Base-by-base conservation (phyloP, 2,888 invertebrate genomes). In the Alloscopus bannaensis region DNA sequence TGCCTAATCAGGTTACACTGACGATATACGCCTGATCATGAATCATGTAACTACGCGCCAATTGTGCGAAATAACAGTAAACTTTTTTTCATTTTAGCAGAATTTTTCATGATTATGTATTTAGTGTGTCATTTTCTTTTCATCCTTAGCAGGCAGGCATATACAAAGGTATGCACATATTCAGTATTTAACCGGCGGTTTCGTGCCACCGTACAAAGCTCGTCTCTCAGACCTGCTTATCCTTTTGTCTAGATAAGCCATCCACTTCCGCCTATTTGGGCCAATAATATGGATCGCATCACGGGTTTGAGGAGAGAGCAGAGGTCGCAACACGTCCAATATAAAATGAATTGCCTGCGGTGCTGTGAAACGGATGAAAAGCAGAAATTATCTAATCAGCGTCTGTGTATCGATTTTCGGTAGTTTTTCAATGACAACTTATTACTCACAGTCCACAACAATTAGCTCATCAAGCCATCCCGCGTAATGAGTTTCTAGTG, bases 391-490 rank as follows among this genome's bases (percentile, higher is more conserved):
- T n/a, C n/a, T n/a, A n/a, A n/a, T n/a, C n/a, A n/a, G n/a, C n/a
- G n/a, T n/a, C n/a, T n/a, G n/a, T n/a, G n/a, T n/a, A n/a, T n/a
- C n/a, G n/a, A n/a, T n/a, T n/a, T n/a, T n/a, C n/a, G n/a, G n/a
- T n/a, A n/a, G n/a, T n/a, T n/a, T n/a, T n/a, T n/a, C n/a, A n/a
- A n/a, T n/a, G n/a, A n/a, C n/a, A n/a, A n/a, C n/a, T n/a, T n/a
- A n/a, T n/a, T 36, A 18, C 8, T 3, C 28, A 68, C 66, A 50
- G 22, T 73, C 73, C n/a, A 73, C 20, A 4, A 42, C 45, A n/a
- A 73, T 57, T 1, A 73, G n/a, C 28, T 73, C 55, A 26, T 73
- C 45, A 13, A 65, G 2, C 73, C 73, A 73, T 11, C 57, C 65
- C 11, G 40, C 42, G 22, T 57, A 73, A 20, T 73, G 22, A 26